These are phyloP conservation scores for Sebastes matsubarae DNA, from an alignment of 2,797 vertebrate genomes.

Conservation along the genomic window DNA sequence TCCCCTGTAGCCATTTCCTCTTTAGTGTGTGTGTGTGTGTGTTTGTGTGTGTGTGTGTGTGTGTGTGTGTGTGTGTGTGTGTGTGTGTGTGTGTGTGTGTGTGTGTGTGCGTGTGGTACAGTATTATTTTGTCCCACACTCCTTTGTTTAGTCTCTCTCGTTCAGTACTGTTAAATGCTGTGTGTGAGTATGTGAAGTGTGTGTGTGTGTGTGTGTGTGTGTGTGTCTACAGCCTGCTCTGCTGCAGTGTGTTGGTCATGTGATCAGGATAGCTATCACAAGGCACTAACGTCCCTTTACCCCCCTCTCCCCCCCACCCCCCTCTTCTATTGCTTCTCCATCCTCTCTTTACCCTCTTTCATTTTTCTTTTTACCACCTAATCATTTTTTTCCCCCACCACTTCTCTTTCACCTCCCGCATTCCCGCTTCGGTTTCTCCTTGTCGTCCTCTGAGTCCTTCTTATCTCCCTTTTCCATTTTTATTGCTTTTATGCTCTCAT, in stretches of 20 bases:
- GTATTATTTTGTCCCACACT: not conserved
- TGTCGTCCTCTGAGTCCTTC: not conserved
- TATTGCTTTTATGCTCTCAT: conserved; percentile 23
- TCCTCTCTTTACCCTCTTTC: conserved; percentile 1
- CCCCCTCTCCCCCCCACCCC: not conserved
- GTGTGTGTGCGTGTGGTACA: no score
- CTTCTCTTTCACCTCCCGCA: not conserved
- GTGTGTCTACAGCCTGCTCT: conserved; percentile 10
- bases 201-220: conserved; percentile 21
- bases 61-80: not conserved
- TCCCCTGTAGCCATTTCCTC: conserved; percentile 39
- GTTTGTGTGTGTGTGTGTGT: not conserved
- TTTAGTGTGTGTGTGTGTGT: not conserved
- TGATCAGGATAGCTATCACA: conserved; percentile 35
- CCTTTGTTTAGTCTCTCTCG: not conserved
- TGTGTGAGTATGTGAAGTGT: conserved; percentile 4
- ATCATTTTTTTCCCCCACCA: not conserved
- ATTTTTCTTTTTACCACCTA: conserved; percentile 1
- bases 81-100: not conserved
- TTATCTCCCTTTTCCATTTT: conserved; percentile 35
- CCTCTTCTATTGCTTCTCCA: not conserved
- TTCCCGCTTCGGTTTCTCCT: not conserved
- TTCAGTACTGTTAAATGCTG: conserved; percentile 2
- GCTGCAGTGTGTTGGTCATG: conserved; percentile 53
- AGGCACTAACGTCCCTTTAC: conserved; percentile 35